Base-by-base conservation (phyloP, 92 coral and sea anemone genomes). In the Phymanthus crucifer region DNA sequence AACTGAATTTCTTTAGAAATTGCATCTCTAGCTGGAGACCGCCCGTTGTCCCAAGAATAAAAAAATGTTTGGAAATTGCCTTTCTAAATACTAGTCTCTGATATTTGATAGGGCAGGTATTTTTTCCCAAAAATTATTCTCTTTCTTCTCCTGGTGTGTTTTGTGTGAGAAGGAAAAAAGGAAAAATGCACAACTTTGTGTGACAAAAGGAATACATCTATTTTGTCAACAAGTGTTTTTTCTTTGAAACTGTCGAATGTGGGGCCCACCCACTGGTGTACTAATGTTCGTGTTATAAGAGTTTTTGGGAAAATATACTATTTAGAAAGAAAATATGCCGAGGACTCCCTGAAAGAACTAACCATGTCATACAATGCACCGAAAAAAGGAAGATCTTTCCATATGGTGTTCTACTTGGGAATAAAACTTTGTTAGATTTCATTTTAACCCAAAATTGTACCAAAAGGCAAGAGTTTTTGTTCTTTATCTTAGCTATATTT, bases 231-330 rank as follows among this genome's bases (percentile, higher is more conserved):
- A 17, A 61, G 17, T 54, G 27, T 54, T 6, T 2, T 24, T 61
- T 26, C 13, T 61, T 29, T 61, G 29, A 61, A 61, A 61, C 32
- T 12, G 68, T 61, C 33, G 68, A 29, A 26, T 18, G 33, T 61
- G 32, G 32, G 35, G 29, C 17, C n/a, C 68, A 24, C 68, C 68
- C 13, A 61, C 68, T 61, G 68, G 2, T 61, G 29, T 2, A 13
- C 6, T 61, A 61, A 61, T 61, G 68, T 27, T 61, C 36, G 26
- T 61, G 68, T 61, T 54, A 29, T n/a, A 61, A 61, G 68, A 24
- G 68, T 61, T 61, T 27, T 61, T 3, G 29, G 68, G 32, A 33
- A 61, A 61, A 61, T 61, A 61, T 29, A 29, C 33, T 61, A 61
- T 61, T 61, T 61, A 61, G 29, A 18, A 17, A 27, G 29, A 61